Evolutionary conservation across 2,113 vertebrate genomes (phyloP).

Genomic region (Epinephelus moara): DNA sequence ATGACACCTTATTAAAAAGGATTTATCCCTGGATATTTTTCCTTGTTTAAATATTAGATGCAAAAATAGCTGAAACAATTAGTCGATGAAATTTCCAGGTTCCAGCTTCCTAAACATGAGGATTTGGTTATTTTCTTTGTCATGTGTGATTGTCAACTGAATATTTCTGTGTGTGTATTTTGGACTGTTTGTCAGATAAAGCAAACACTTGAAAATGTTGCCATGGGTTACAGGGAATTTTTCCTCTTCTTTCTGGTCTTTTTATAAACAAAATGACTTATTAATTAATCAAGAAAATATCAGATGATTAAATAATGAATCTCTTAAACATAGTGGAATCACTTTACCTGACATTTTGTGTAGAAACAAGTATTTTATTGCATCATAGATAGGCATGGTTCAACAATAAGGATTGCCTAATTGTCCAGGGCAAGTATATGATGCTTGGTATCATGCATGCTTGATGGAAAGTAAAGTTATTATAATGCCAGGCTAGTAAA

Average conservation of each 20-base stretch:
- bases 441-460: too few species aligned
- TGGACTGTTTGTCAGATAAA: neutral
- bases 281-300: neutral
- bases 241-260: neutral
- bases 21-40: conserved; percentile 8
- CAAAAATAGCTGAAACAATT: neutral
- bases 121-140: neutral
- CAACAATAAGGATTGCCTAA: too few species aligned
- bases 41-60: neutral
- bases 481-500: too few species aligned
- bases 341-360: too few species aligned
- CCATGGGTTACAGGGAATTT: neutral
- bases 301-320: neutral
- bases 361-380: too few species aligned
- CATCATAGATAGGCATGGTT: too few species aligned
- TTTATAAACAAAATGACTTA: neutral
- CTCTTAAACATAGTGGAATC: too few species aligned
- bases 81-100: neutral
- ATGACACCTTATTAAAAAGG: neutral
- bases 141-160: too few species aligned
- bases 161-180: neutral
- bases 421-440: too few species aligned
- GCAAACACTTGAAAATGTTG: neutral
- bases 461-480: too few species aligned
- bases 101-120: neutral